phyloP scores from a whole-genome alignment of 1,140 invertebrate genomes.

The Aphaenogaster rudis region DNA sequence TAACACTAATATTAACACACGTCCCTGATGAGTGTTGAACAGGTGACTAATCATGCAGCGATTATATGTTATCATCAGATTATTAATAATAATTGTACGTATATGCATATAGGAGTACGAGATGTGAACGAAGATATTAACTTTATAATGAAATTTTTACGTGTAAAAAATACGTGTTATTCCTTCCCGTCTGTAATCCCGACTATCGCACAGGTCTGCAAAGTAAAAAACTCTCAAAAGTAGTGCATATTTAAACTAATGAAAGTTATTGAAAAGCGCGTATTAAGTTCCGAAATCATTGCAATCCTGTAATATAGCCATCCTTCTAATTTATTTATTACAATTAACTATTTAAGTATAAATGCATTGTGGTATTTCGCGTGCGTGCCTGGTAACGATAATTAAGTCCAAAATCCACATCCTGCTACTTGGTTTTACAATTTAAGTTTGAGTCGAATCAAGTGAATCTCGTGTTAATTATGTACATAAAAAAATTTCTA shows the following conservation, averaged over 20 bases:
- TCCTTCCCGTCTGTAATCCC: not conserved
- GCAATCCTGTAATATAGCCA: conserved; percentile 17
- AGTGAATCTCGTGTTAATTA: not conserved
- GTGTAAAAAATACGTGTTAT: conserved; percentile 62
- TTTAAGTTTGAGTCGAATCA: not conserved
- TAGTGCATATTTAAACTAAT: not conserved
- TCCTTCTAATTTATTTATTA: conserved; percentile 25
- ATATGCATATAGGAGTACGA: conserved; percentile 70
- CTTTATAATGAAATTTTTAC: conserved; percentile 78
- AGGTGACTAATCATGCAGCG: conserved; percentile 83
- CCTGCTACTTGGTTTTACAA: not conserved
- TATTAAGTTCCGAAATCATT: not conserved
- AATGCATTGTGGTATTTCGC: conserved; percentile 3
- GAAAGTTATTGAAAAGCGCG: not conserved
- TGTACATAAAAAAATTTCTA: not conserved
- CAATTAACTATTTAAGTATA: conserved; percentile 34
- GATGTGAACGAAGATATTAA: conserved; percentile 70
- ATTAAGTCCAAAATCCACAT: conserved; percentile 16
- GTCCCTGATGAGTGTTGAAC: conserved; percentile 70
- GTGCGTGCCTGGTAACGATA: not conserved
- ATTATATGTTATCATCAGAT: conserved; percentile 78
- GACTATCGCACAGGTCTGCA: conserved; percentile 8
- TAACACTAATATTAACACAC: conserved; percentile 80
- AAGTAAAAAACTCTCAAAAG: not conserved
- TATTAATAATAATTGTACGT: conserved; percentile 75